Evolutionary conservation across 2,888 invertebrate genomes (phyloP).

Genomic region (Philopedon plagiatum): DNA sequence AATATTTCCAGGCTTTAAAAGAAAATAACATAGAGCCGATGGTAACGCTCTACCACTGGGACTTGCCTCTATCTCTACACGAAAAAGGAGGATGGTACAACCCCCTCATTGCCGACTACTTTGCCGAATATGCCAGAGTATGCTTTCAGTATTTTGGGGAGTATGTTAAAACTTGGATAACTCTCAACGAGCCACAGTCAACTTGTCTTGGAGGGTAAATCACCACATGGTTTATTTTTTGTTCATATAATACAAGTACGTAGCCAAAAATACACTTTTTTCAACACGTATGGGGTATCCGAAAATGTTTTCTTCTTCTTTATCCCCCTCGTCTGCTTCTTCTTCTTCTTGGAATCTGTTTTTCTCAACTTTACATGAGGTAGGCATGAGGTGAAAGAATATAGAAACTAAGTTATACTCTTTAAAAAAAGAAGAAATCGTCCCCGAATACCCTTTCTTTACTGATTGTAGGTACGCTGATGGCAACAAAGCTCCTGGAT

Average conservation of each 20-base stretch:
- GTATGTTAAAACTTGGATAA: conserved; percentile 70
- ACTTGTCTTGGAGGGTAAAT: conserved; percentile 64
- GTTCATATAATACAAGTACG: too few relatives aligned
- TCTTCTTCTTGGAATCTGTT: too few relatives aligned
- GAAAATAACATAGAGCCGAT: conserved; percentile 43
- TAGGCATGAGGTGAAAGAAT: too few relatives aligned
- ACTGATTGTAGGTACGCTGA: conserved; percentile 31
- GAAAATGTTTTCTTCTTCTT: too few relatives aligned
- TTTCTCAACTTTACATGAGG: too few relatives aligned
- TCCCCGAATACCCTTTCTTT: too few relatives aligned
- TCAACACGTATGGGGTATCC: too few relatives aligned
- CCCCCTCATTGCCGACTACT: conserved; percentile 74
- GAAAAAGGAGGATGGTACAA: conserved; percentile 77
- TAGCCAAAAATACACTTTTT: too few relatives aligned
- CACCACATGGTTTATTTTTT: too few relatives aligned
- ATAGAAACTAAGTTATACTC: too few relatives aligned
- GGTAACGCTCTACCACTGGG: conserved; percentile 47
- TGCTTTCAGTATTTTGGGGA: conserved; percentile 64
- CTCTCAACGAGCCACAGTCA: conserved; percentile 71
- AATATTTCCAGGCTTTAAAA: conserved; percentile 23
- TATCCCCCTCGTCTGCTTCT: too few relatives aligned
- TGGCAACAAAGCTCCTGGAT: conserved; percentile 51
- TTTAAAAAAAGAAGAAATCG: too few relatives aligned
- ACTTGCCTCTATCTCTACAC: conserved; percentile 52
- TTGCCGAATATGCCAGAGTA: conserved; percentile 75